Conservation (phyloP, 2,888 invertebrate genomes). For the Onchidella celtica region DNA sequence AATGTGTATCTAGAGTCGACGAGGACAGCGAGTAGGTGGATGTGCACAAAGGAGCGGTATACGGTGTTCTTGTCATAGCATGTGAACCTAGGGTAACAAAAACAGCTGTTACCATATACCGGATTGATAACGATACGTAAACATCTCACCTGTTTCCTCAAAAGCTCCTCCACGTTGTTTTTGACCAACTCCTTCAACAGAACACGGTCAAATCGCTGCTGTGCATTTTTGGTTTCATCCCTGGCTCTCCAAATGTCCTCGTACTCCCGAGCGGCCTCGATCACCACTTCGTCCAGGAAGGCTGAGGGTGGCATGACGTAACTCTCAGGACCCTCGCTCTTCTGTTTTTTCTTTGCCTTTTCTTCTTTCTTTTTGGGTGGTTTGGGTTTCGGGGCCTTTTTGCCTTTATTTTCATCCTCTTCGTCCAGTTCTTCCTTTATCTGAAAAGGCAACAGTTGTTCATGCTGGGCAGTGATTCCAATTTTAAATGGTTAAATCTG, state of each 20-base stretch:
- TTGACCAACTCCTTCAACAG: neutral
- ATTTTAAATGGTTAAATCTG: too few species aligned
- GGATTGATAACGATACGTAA: neutral
- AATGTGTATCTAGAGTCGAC: too few species aligned
- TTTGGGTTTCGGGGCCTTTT: slow-evolving; percentile 78
- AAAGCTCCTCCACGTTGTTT: neutral
- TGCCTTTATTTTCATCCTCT: slow-evolving; percentile 78
- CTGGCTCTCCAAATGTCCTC: slow-evolving; percentile 3
- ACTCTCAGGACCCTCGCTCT: slow-evolving; percentile 85
- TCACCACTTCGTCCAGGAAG: slow-evolving; percentile 6
- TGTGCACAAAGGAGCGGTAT: too few species aligned
- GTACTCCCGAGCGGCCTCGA: neutral
- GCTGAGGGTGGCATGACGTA: neutral
- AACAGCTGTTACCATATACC: neutral
- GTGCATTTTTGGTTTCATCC: slow-evolving; percentile 1
- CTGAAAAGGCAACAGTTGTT: too few species aligned
- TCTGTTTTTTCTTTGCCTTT: slow-evolving; percentile 83
- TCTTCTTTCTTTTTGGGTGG: slow-evolving; percentile 86
- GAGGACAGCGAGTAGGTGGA: too few species aligned
- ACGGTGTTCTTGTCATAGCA: neutral
- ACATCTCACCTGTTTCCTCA: slow-evolving; percentile 5
- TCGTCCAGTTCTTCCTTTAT: slow-evolving; percentile 48
- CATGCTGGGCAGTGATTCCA: too few species aligned
- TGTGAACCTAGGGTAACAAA: neutral
- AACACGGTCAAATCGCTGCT: neutral